Evolutionary conservation across 2,113 vertebrate species (phyloP).

Genomic region (Steatornis caripensis): DNA sequence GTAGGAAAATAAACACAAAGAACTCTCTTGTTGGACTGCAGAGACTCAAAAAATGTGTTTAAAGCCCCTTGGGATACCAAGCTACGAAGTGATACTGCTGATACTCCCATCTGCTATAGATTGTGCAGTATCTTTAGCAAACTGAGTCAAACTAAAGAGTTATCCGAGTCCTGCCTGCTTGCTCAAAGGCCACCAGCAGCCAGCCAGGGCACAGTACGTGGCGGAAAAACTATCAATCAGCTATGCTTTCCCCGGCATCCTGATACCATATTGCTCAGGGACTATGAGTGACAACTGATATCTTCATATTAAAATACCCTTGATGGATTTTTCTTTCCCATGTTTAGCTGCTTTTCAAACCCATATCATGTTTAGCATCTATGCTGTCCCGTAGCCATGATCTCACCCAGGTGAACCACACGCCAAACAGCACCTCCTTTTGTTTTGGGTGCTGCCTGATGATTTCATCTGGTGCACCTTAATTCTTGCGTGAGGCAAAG

Average conservation of each 20-base stretch:
- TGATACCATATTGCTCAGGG: background rate
- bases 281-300: background rate
- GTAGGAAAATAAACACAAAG: background rate
- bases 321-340: background rate
- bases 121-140: background rate
- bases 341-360: background rate
- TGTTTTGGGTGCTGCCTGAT: background rate
- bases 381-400: fast-evolving
- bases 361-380: background rate
- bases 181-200: background rate
- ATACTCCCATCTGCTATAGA: too few species aligned
- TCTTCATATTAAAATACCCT: background rate
- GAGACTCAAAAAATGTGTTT: background rate
- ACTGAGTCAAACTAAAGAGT: background rate
- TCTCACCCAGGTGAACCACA: background rate
- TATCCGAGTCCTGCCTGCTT: fast-evolving
- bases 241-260: background rate
- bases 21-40: background rate
- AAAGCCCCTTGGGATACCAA: background rate
- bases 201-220: background rate
- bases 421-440: background rate
- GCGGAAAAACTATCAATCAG: background rate
- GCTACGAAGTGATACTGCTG: too few species aligned
- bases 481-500: background rate
- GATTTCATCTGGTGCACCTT: background rate